Percentiles rank a stretch among this genome's conserved stretches.
Conservation (phyloP, 2,113 vertebrate genomes). For the Poeciliopsis retropinna region DNA sequence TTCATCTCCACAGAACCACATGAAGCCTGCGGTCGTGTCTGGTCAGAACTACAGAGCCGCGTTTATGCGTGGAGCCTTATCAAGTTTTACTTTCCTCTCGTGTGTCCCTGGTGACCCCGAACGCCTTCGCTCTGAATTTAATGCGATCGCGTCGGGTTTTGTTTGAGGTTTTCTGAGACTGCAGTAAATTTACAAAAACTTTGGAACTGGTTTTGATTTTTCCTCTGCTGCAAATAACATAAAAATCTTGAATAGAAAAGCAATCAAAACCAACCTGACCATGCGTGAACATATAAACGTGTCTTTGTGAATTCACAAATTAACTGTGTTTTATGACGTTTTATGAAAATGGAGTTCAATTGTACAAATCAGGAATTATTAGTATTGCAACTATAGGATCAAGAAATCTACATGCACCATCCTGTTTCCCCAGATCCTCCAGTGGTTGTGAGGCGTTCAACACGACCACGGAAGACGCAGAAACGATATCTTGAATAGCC, state of each 20-base stretch:
- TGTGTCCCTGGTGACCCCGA: background rate
- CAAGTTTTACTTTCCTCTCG: constrained; percentile 17
- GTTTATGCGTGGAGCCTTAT: background rate
- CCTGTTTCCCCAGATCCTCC: too few relatives aligned
- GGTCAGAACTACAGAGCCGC: constrained; percentile 14
- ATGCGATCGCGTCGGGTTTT: background rate
- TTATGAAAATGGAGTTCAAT: background rate
- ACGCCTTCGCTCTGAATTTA: constrained; percentile 6
- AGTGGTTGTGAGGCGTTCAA: too few relatives aligned
- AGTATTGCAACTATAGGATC: background rate
- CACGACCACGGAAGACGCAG: too few relatives aligned
- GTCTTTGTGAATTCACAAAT: background rate
- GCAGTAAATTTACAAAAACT: constrained; percentile 25
- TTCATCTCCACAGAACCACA: background rate
- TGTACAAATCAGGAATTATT: background rate
- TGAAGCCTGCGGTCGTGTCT: background rate
- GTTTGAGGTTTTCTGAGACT: constrained; percentile 16
- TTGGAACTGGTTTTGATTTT: constrained; percentile 5
- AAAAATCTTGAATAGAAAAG: constrained; percentile 18
- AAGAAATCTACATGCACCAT: background rate
- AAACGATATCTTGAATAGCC: too few relatives aligned
- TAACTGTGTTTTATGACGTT: background rate
- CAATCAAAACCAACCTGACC: constrained; percentile 5
- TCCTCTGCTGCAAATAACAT: background rate
- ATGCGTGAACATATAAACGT: too few relatives aligned